A percentile compares a stretch with the other conserved stretches of the same genome.
phyloP scores from a whole-genome alignment of 1,140 invertebrate species.

The Colletes gigas region DNA sequence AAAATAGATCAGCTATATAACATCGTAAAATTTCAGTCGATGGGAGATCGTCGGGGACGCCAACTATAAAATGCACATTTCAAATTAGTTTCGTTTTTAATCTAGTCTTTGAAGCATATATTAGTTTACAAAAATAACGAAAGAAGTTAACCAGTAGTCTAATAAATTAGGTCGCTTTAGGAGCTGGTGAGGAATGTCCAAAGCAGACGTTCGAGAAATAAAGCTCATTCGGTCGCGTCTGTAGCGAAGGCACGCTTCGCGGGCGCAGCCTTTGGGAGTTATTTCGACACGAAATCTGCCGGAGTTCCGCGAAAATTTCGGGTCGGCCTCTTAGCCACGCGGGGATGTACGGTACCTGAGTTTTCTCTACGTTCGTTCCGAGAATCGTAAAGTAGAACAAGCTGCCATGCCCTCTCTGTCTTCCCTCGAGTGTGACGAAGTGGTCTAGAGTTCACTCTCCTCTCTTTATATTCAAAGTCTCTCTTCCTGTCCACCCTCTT shows the following conservation, averaged over 20 bases:
- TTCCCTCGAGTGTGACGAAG: conserved; percentile 70
- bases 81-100: no score
- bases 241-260: neutral
- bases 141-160: no score
- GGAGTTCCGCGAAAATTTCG: conserved; percentile 60
- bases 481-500: conserved; percentile 49
- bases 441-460: conserved; percentile 65
- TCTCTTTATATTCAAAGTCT: conserved; percentile 50
- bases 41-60: no score
- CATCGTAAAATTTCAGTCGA: no score
- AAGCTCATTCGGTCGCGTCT: neutral
- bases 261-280: conserved; percentile 27
- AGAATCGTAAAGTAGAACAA: conserved; percentile 74
- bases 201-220: conserved; percentile 13
- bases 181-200: no score
- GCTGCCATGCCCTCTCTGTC: conserved; percentile 59
- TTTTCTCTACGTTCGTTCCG: conserved; percentile 52
- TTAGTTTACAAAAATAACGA: no score
- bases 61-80: no score
- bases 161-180: no score
- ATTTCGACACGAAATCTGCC: conserved; percentile 36
- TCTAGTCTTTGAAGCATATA: no score
- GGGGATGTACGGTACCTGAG: conserved; percentile 43
- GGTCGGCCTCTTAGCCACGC: conserved; percentile 57
- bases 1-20: no score